These are phyloP conservation scores for Aepyceros melampus DNA, from an alignment of 2,113 vertebrate genomes.

Conservation along the genomic window DNA sequence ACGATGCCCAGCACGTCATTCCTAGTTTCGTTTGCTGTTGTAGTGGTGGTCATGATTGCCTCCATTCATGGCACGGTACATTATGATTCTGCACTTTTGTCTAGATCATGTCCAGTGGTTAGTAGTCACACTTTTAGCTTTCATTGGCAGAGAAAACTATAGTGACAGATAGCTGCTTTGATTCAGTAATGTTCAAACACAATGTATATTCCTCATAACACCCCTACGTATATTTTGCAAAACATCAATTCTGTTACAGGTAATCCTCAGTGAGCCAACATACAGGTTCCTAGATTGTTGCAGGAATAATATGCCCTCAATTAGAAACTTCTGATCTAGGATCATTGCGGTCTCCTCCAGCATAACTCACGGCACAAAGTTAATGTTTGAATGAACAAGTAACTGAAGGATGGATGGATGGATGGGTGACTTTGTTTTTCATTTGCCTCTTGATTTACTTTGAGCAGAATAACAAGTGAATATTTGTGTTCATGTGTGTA, in stretches of 20 bases:
- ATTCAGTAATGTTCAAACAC: background rate
- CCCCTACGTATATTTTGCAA: background rate
- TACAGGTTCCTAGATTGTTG: background rate
- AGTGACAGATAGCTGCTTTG: background rate
- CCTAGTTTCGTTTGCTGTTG: background rate
- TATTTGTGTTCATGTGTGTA: background rate
- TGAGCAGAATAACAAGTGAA: background rate
- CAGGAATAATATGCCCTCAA: background rate
- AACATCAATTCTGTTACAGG: background rate
- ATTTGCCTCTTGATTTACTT: constrained; percentile 10
- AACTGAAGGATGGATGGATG: too few species aligned
- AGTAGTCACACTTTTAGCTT: background rate
- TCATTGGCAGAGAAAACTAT: background rate
- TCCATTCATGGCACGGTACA: background rate
- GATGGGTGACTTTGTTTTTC: background rate
- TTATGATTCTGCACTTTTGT: background rate
- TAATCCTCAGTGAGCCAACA: background rate
- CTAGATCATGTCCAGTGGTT: background rate
- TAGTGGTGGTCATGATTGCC: background rate
- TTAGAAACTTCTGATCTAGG: background rate
- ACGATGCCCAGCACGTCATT: background rate
- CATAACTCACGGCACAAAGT: background rate
- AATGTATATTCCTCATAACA: background rate
- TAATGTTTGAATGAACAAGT: background rate
- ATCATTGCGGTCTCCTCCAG: background rate